phyloP scores from a whole-genome alignment of 2,888 invertebrate genomes.

The Balanococcus diminutus region DNA sequence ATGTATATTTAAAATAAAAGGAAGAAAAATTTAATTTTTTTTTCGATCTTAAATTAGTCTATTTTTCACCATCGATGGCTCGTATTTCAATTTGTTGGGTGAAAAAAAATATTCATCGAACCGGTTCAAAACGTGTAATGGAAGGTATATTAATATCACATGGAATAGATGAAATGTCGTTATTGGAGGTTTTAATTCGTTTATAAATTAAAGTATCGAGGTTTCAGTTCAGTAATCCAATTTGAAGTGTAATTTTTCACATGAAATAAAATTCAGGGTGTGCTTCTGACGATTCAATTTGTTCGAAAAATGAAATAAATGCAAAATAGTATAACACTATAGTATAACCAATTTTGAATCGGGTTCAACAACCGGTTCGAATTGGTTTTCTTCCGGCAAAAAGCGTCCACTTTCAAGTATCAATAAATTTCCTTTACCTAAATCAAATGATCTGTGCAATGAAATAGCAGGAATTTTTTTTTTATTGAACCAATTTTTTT shows the following conservation, averaged over 20 bases:
- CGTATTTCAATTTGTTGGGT: not conserved
- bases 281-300: too few species aligned
- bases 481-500: too few species aligned
- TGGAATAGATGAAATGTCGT: not conserved
- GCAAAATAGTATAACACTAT: too few species aligned
- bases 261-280: not conserved
- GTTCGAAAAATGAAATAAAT: too few species aligned
- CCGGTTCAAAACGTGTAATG: not conserved
- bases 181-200: not conserved
- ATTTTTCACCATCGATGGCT: slow-evolving; percentile 14
- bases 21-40: not conserved
- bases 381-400: too few species aligned
- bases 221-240: not conserved
- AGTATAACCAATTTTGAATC: too few species aligned
- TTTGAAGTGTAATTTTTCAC: not conserved
- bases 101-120: not conserved
- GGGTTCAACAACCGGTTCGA: too few species aligned
- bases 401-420: too few species aligned
- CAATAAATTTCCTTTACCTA: too few species aligned
- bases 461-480: too few species aligned
- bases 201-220: not conserved
- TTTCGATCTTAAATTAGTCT: not conserved
- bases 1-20: not conserved
- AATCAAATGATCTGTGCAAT: too few species aligned
- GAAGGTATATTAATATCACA: not conserved